These are phyloP conservation scores for Drosophila mulleri DNA, from an alignment of 2,888 invertebrate genomes.

Conservation along the genomic window DNA sequence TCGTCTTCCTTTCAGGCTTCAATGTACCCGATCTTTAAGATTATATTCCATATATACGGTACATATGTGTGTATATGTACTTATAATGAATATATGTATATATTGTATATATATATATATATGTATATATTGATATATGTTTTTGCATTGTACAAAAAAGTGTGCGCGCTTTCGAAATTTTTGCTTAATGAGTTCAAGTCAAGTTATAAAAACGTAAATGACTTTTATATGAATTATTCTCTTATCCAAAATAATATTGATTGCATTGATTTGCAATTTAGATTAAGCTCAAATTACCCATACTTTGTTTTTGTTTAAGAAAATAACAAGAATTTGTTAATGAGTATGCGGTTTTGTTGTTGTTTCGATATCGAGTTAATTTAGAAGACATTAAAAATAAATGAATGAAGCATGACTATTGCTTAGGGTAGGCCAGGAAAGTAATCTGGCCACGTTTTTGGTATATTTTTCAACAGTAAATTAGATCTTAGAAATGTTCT, in stretches of 20 bases:
- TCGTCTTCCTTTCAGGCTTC: slow-evolving; percentile 13
- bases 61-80: slow-evolving; percentile 25
- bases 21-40: slow-evolving; percentile 1
- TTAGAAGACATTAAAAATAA: not conserved
- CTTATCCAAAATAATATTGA: not conserved
- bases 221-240: slow-evolving; percentile 16
- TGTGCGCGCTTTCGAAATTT: slow-evolving; percentile 38
- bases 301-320: not conserved
- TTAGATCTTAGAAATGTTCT: not conserved
- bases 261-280: slow-evolving; percentile 8
- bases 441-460: not conserved
- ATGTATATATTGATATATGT: not conserved
- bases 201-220: slow-evolving; percentile 18
- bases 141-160: not conserved
- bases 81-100: slow-evolving; percentile 29
- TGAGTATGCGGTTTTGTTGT: not conserved
- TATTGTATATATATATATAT: slow-evolving; percentile 1
- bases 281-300: slow-evolving; percentile 5
- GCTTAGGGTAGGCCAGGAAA: not conserved
- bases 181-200: slow-evolving; percentile 57
- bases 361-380: not conserved
- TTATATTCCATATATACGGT: not conserved
- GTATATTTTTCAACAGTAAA: not conserved
- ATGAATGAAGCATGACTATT: not conserved
- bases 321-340: slow-evolving; percentile 5